Conservation (phyloP, 2,797 vertebrate species). For the Pelochelys cantorii region DNA sequence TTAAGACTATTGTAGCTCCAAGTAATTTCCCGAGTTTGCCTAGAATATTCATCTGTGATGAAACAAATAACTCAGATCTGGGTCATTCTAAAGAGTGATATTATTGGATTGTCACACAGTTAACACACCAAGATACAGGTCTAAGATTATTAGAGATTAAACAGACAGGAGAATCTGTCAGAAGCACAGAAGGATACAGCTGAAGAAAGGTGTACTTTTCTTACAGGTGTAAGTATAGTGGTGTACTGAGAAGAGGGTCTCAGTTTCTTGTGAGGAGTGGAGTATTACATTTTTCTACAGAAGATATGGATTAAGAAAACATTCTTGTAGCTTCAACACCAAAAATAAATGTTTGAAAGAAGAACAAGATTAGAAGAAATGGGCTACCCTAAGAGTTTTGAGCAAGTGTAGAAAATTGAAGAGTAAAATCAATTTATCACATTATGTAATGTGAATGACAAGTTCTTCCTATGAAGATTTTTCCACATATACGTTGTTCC, state of each 20-base stretch:
- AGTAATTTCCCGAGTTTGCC: not conserved
- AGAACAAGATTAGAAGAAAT: not conserved
- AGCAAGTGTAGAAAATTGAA: not conserved
- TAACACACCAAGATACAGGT: not conserved
- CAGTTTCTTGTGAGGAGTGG: fast-evolving
- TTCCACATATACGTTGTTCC: fast-evolving
- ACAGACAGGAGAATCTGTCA: not conserved
- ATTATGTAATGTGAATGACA: not conserved
- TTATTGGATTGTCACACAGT: not conserved
- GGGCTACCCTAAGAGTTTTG: not conserved
- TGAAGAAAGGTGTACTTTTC: not conserved
- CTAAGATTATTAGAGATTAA: fast-evolving
- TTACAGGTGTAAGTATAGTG: not conserved
- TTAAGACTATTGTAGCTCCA: not conserved
- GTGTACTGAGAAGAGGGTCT: not conserved
- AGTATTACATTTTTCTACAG: not conserved
- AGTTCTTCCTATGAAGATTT: not conserved
- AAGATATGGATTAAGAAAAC: not conserved
- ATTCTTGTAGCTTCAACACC: not conserved
- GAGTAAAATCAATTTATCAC: not conserved
- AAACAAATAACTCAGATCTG: not conserved
- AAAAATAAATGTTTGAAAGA: not conserved
- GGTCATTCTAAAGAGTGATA: not conserved
- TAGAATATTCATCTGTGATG: not conserved
- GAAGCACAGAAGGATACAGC: not conserved